phyloP scores from a whole-genome alignment of 2,797 vertebrate species.

The Echiichthys vipera region DNA sequence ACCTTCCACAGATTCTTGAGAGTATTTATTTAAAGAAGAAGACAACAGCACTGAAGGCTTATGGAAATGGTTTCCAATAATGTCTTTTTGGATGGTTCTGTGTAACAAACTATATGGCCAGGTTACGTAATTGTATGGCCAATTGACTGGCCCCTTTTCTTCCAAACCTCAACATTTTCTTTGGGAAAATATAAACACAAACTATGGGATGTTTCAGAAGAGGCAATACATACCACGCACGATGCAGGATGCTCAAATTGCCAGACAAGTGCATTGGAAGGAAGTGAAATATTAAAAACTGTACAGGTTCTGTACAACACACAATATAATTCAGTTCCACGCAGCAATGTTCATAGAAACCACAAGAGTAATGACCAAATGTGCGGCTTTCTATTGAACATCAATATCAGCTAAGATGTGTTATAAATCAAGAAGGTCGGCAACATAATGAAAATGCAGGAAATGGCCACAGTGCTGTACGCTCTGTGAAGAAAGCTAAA shows the following conservation, averaged over 20 bases:
- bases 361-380: constrained; percentile 56
- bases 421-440: constrained; percentile 54
- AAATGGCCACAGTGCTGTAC: constrained; percentile 6
- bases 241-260: neutral
- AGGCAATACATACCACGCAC: constrained; percentile 17
- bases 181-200: constrained; percentile 10
- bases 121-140: no score
- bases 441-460: constrained; percentile 46
- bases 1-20: no score
- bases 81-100: no score
- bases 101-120: no score
- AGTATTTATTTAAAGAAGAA: no score
- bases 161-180: neutral
- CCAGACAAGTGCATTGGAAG: constrained; percentile 14
- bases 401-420: constrained; percentile 44
- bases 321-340: constrained; percentile 42
- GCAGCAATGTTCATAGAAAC: constrained; percentile 37
- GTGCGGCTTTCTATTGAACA: constrained; percentile 44
- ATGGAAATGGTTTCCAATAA: no score
- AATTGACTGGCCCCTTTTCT: neutral
- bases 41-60: no score
- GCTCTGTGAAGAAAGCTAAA: constrained; percentile 18
- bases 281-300: constrained; percentile 33
- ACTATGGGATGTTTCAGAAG: constrained; percentile 2
- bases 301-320: constrained; percentile 24